Evolutionary conservation across 37 sponge, comb jelly and placozoan genomes (phyloP).

Genomic region (Geodia barretti): DNA sequence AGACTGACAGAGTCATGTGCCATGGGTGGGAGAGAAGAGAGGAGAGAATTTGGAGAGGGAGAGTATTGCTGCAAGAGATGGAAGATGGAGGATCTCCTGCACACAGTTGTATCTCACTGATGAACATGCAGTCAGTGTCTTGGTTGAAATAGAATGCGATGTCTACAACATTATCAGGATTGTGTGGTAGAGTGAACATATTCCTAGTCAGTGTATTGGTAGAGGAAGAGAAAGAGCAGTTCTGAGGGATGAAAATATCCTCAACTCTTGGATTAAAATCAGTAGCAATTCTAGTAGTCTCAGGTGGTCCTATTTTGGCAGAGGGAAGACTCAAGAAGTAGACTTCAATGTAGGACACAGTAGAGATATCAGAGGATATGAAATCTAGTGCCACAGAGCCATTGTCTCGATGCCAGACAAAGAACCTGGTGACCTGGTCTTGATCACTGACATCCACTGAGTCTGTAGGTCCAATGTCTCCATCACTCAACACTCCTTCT

Average conservation of each 20-base stretch:
- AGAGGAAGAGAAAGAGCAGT: neutral
- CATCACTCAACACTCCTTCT: neutral
- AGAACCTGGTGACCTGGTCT: neutral
- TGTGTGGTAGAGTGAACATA: neutral
- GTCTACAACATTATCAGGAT: neutral
- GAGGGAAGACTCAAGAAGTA: neutral
- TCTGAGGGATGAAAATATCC: neutral
- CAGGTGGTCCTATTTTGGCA: neutral
- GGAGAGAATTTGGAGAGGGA: neutral
- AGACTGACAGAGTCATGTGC: neutral
- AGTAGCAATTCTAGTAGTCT: neutral
- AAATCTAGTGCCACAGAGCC: neutral
- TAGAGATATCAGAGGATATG: neutral
- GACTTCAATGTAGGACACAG: neutral
- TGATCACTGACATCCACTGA: neutral
- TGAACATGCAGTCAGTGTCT: conserved; percentile 30
- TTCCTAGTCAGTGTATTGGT: conserved; percentile 2
- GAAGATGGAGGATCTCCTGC: neutral
- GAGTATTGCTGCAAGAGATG: neutral
- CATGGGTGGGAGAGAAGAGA: too few species aligned
- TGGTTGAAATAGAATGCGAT: neutral
- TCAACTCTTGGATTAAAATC: neutral
- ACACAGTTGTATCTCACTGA: conserved; percentile 45
- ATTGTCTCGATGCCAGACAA: neutral
- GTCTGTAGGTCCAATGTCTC: neutral